Conservation (phyloP, 2,113 vertebrate species). For the Pelvicachromis taeniatus region DNA sequence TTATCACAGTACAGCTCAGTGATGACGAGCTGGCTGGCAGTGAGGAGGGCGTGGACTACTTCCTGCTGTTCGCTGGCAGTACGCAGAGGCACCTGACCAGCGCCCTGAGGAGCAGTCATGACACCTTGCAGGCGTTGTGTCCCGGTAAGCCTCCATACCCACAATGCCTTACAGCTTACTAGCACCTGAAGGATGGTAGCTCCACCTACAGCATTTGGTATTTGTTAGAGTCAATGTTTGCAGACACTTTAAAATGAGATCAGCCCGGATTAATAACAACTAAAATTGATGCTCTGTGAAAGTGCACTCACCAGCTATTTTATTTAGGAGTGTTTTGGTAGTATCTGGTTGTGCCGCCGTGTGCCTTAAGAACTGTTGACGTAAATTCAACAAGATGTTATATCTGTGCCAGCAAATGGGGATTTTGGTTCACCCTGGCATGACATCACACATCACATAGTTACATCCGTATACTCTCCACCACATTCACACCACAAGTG, state of each 20-base stretch:
- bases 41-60: conserved; percentile 84
- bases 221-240: background rate
- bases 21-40: conserved; percentile 76
- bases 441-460: background rate
- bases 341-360: fast-evolving
- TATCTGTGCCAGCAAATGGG: background rate
- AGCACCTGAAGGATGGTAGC: background rate
- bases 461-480: background rate
- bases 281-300: background rate
- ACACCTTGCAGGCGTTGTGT: conserved; percentile 85
- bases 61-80: conserved; percentile 89
- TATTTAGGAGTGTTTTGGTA: background rate
- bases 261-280: background rate
- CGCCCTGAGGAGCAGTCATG: conserved; percentile 80
- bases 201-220: background rate
- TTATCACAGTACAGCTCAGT: conserved; percentile 85
- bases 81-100: conserved; percentile 87
- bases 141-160: conserved; percentile 78
- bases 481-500: background rate
- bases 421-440: background rate
- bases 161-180: background rate
- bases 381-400: background rate
- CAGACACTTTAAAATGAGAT: background rate
- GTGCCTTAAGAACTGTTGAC: background rate
- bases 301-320: background rate